Conservation (phyloP, 2,113 vertebrate species). For the Pterophyllum scalare region DNA sequence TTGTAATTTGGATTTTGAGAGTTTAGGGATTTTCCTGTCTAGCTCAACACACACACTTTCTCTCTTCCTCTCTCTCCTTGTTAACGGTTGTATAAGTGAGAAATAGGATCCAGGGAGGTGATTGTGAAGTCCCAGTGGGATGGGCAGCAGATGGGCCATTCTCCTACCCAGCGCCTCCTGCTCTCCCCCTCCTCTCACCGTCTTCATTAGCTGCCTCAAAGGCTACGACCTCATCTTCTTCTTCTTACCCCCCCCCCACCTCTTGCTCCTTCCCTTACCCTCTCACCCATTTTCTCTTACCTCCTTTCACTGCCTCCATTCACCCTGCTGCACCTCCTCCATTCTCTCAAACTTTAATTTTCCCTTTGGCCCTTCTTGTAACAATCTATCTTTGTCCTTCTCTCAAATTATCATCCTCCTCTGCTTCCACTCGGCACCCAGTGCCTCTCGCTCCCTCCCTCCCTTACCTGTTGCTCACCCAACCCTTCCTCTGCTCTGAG, state of each 20-base stretch:
- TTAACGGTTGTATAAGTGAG: constrained; percentile 58
- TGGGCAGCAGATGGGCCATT: constrained; percentile 66
- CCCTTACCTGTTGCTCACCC: constrained; percentile 62
- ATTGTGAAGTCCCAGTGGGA: constrained; percentile 61
- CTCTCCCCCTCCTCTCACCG: constrained; percentile 20
- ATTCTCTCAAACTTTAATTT: constrained; percentile 17
- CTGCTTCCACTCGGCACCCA: neutral
- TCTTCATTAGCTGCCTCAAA: constrained; percentile 67
- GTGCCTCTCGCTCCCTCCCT: neutral
- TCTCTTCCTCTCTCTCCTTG: neutral
- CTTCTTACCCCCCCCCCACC: constrained; percentile 6
- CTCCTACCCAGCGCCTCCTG: constrained; percentile 20
- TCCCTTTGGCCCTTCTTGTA: constrained; percentile 10
- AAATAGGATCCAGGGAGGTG: constrained; percentile 43
- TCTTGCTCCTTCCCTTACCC: neutral
- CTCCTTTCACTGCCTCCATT: constrained; percentile 16
- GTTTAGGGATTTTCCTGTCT: neutral
- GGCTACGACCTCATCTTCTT: constrained; percentile 57
- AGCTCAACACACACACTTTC: neutral
- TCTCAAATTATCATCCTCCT: constrained; percentile 1
- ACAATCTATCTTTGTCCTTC: constrained; percentile 19
- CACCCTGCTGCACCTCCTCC: neutral
- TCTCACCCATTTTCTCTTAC: neutral
- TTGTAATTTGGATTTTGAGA: neutral
- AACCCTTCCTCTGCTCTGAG: constrained; percentile 32